Base-by-base conservation (phyloP, 2,113 vertebrate genomes). In the Polypterus bichir region DNA sequence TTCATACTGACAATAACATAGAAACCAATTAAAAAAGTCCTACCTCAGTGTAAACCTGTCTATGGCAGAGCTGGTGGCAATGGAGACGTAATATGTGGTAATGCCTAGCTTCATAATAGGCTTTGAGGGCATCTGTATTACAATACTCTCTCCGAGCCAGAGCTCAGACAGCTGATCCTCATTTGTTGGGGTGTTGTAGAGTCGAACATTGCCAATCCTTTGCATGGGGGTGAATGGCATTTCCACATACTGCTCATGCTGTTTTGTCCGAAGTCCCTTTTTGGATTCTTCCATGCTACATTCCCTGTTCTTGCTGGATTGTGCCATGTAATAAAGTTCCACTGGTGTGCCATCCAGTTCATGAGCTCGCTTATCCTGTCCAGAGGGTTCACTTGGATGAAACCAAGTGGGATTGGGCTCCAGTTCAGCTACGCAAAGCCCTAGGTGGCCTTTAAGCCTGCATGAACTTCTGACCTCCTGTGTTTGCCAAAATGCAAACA, bases 1-100 rank as follows among this genome's bases (percentile, higher is more conserved):
- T 27, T 27, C 27, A 27, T 27, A 27, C 27, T 27, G 27, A 27
- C 27, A 27, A 27, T 27, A 27, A 27, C 27, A 45, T 9, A 3
- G 44, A 6, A 44, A 8, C 3, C 44, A n/a, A 1, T 47, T 0
- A 1, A 2, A 46, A 1, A 3, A 3, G 4, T 63, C 85, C 87
- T 81, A 97, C 94, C 92, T 90, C 62, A 97, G 75, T 0, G 91
- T 97, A 80, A 97, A 97, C 71, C 75, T 88, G 6, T 88, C 82
- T 49, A 89, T 76, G 1, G 88, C 86, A n/a, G 77, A 85, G 64
- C 89, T 88, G 59, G 73, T 83, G 62, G 86, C 82, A 65, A 93
- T 68, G 6, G 87, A 88, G 0, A 98, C 77, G 1, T 88, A 83
- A 65, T 93, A 94, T 2, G 92, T 92, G 66, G 92, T 75, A 6